Conservation (phyloP, 35 echinoderm and acorn worm genomes). For the Apostichopus parvimensis region DNA sequence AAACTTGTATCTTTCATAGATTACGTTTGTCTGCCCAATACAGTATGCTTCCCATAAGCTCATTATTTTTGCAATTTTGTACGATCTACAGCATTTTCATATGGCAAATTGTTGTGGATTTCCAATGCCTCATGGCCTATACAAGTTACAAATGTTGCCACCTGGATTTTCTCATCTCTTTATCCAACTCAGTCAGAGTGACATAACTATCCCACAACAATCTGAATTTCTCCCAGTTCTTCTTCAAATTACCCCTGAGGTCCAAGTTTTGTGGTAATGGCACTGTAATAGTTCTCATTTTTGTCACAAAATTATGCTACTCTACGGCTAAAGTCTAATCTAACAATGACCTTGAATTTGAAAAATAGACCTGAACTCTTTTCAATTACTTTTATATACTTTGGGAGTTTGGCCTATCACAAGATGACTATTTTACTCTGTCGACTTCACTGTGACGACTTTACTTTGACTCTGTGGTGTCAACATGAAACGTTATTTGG, state of each 20-base stretch:
- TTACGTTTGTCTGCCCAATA: conserved; percentile 58
- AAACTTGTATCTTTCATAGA: conserved; percentile 66
- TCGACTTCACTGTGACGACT: too few species aligned
- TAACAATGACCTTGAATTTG: neutral
- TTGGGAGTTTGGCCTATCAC: too few species aligned
- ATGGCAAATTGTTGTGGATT: conserved; percentile 59
- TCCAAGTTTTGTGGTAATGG: conserved; percentile 7
- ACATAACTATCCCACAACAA: neutral
- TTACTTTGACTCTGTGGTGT: neutral
- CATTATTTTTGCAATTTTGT: conserved; percentile 20
- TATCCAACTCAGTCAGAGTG: neutral
- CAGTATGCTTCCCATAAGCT: conserved; percentile 50
- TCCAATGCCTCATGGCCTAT: conserved; percentile 35
- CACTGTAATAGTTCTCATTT: neutral
- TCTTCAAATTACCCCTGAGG: conserved; percentile 11
- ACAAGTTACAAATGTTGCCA: conserved; percentile 46
- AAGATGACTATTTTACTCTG: too few species aligned
- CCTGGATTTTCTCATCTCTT: conserved; percentile 9
- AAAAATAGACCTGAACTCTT: neutral
- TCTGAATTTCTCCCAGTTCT: conserved; percentile 14
- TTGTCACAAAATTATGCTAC: neutral
- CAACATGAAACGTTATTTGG: neutral
- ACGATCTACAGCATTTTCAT: conserved; percentile 39
- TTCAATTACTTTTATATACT: too few species aligned
- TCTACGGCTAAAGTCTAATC: neutral